Conservation (phyloP, 2,113 vertebrate genomes). For the Ibidorhyncha struthersii region DNA sequence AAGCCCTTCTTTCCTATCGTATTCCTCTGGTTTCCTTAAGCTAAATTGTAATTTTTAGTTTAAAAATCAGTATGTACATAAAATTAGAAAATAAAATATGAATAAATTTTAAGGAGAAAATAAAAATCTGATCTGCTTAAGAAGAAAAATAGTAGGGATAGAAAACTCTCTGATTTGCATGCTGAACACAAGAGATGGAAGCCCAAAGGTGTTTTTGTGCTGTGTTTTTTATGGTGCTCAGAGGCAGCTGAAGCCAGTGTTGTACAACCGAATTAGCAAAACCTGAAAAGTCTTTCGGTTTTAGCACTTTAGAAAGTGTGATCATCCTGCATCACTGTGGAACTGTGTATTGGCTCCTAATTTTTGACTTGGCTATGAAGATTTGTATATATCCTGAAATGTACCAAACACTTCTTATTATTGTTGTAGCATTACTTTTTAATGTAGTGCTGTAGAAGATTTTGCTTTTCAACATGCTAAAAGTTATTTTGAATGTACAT, state of each 20-base stretch:
- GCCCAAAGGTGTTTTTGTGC: not conserved
- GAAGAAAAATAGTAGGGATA: not conserved
- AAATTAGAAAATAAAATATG: not conserved
- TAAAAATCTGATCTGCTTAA: not conserved
- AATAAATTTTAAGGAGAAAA: not conserved
- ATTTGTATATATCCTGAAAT: not conserved
- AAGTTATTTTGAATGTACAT: not conserved
- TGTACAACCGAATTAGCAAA: not conserved
- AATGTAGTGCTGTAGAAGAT: not conserved
- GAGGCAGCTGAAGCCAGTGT: not conserved
- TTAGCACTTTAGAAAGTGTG: not conserved
- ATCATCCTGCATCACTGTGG: not conserved
- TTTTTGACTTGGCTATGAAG: not conserved
- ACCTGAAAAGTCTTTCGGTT: not conserved
- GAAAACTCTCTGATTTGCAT: not conserved
- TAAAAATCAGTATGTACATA: not conserved
- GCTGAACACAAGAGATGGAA: not conserved
- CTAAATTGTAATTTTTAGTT: not conserved
- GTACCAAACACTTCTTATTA: not conserved
- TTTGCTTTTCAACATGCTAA: not conserved
- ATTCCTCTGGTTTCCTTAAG: not conserved
- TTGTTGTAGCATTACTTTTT: not conserved
- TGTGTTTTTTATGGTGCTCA: not conserved
- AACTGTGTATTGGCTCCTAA: not conserved
- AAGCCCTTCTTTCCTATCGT: not conserved